Evolutionary conservation across 2,888 invertebrate genomes (phyloP), one percentile per base, ranked within the genome.

Genomic region (Drosophila anomalata): DNA sequence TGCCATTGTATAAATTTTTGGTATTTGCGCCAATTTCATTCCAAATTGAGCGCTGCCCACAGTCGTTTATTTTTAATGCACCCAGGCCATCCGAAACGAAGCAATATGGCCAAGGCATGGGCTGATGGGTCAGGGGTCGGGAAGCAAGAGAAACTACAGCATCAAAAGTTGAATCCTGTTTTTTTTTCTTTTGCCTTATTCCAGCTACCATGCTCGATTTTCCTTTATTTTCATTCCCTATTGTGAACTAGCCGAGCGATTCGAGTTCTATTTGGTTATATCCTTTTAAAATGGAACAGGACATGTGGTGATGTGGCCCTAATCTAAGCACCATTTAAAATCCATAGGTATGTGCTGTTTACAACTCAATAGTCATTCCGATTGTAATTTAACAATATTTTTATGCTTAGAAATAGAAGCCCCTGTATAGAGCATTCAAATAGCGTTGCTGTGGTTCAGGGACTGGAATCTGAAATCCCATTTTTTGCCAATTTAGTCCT

Each of bases 21-120:
- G 87, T 87, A 85, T 87, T 84, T 84, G 77, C 79, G 85, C 82
- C 87, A 84, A 87, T 84, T 84, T 85, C 85, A 84, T 85, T 84
- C 77, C 88, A 84, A 84, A 84, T 84, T 87, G 83, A 84, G 83
- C 87, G 74, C 87, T 82, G 72, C 71, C 82, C 87, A 68, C 79
- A 85, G 79, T 87, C 83, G 85, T 84, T 87, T 84, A 84, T 85
- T 87, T 81, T 85, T 85, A 84, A 84, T 84, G 87, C 85, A 87
- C 74, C 77, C 76, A 41, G 41, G 44, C 75, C 69, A 72, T 63
- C 68, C 62, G 36, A 63, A 57, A 17, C 60, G 50, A 65, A 75
- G 86, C 79, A 79, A 82, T 76, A 68, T 73, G 80, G 73, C 66
- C 60, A 33, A 36, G 8, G 29, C 31, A 44, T 17, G 39, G 48